Conservation (phyloP, 2,113 vertebrate species). For the Orthochromis malagaraziensis region DNA sequence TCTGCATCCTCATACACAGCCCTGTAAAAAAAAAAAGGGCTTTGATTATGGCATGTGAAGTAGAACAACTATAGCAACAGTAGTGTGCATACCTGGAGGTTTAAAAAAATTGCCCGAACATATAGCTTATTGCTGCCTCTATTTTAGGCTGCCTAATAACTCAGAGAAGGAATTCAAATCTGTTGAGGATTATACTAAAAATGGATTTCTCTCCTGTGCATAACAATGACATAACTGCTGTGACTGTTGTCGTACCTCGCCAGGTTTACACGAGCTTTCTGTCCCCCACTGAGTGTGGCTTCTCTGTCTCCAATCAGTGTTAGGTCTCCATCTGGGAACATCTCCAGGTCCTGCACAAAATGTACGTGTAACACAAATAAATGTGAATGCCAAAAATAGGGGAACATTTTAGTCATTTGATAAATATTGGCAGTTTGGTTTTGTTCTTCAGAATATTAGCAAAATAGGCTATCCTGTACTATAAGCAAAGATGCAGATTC, state of each 20-base stretch:
- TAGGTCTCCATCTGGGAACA: conserved; percentile 82
- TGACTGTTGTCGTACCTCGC: conserved; percentile 71
- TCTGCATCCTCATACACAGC: conserved; percentile 93
- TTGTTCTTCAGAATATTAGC: background rate
- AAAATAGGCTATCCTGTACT: background rate
- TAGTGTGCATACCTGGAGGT: background rate
- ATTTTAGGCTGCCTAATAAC: too few species aligned
- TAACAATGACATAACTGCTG: background rate
- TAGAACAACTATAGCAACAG: background rate
- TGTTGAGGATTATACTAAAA: background rate
- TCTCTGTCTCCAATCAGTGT: conserved; percentile 91
- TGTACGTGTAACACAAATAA: background rate
- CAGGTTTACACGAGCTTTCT: conserved; percentile 90
- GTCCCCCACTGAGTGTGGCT: conserved; percentile 89
- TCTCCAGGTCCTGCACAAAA: conserved; percentile 79
- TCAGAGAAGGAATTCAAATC: background rate
- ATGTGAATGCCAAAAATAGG: background rate
- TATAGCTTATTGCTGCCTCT: background rate
- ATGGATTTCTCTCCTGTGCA: background rate
- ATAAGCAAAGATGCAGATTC: background rate
- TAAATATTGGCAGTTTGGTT: background rate
- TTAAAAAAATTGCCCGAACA: background rate
- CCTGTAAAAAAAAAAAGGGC: conserved; percentile 49
- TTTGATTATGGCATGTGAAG: background rate
- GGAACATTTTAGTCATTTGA: background rate